These are phyloP conservation scores for Solenodon paradoxus DNA, from an alignment of 2,113 vertebrate genomes.

Conservation along the genomic window DNA sequence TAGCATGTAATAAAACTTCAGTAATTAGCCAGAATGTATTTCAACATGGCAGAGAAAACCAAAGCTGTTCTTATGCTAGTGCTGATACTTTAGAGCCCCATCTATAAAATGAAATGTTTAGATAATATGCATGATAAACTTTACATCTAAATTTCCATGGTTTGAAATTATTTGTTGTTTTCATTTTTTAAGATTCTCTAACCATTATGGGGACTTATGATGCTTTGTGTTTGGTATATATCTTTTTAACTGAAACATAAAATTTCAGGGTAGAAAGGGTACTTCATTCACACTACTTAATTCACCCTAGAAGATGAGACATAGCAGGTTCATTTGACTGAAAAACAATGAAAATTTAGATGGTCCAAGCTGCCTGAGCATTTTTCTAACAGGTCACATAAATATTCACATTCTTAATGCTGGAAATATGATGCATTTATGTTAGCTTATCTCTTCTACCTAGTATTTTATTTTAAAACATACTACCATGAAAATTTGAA, in stretches of 20 bases:
- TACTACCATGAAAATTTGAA: not conserved
- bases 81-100: not conserved
- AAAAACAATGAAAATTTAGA: not conserved
- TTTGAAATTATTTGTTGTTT: not conserved
- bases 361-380: not conserved
- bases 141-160: not conserved
- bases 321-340: not conserved
- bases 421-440: not conserved
- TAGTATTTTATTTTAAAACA: constrained; percentile 2
- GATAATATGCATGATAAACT: not conserved
- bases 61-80: not conserved
- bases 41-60: not conserved
- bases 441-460: not conserved
- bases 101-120: not conserved
- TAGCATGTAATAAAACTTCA: not conserved
- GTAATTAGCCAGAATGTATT: not conserved
- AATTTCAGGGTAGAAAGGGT: not conserved
- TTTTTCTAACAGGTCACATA: not conserved
- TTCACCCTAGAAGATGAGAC: not conserved
- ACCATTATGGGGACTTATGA: not conserved
- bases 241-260: not conserved
- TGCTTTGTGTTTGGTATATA: not conserved
- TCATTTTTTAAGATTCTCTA: not conserved
- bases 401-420: not conserved
- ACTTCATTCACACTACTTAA: not conserved